phyloP scores from a whole-genome alignment of 2,113 vertebrate genomes.

The Zosterops borbonicus region DNA sequence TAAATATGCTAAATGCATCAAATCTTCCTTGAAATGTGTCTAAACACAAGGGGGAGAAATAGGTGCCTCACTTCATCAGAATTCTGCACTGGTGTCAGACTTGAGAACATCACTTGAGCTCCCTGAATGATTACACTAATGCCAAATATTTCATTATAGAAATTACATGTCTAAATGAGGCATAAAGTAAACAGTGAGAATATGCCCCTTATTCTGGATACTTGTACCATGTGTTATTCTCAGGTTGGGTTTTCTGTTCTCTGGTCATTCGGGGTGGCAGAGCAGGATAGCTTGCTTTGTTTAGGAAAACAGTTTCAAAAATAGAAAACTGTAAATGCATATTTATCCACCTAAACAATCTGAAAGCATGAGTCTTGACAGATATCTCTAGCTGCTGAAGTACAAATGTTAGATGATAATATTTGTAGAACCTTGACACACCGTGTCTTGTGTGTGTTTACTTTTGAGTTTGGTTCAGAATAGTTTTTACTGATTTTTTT shows the following conservation, averaged over 20 bases:
- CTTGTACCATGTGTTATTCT: not conserved
- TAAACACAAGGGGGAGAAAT: not conserved
- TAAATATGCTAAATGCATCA: not conserved
- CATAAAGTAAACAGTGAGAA: not conserved
- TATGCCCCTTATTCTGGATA: not conserved
- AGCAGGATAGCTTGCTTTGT: not conserved
- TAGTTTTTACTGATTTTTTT: not conserved
- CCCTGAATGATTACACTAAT: not conserved
- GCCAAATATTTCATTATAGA: not conserved
- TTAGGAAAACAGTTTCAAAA: not conserved
- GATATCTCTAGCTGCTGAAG: not conserved
- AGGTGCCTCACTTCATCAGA: not conserved
- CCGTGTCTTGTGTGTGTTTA: not conserved
- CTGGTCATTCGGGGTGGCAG: not conserved
- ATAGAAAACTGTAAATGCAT: not conserved
- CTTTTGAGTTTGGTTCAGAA: not conserved
- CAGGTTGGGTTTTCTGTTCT: not conserved
- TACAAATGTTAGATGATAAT: not conserved
- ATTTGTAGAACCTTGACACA: not conserved
- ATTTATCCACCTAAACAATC: not conserved
- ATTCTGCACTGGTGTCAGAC: not conserved
- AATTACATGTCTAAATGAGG: not conserved
- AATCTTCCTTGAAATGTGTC: not conserved
- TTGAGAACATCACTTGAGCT: not conserved
- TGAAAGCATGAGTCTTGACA: not conserved